Percentiles rank a stretch among this genome's conserved stretches.
phyloP scores from a whole-genome alignment of 2,888 invertebrate species.

The Antheraea yamamai region DNA sequence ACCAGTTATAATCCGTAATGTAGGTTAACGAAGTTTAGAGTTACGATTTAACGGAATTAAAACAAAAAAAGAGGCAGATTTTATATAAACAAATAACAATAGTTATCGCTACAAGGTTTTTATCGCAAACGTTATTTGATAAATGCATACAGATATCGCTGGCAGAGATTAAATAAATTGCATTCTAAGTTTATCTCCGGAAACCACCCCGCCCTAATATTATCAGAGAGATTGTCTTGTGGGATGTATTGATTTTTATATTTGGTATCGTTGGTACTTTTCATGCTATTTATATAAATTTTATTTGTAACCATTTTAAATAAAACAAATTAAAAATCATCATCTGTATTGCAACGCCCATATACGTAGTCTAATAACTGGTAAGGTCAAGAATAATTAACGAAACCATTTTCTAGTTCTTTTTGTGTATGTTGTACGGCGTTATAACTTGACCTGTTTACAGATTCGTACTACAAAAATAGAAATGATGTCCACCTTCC shows the following conservation, averaged over 20 bases:
- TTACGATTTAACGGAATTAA: not conserved
- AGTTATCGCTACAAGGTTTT: slow-evolving; percentile 15
- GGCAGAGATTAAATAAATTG: slow-evolving; percentile 24
- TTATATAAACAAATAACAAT: slow-evolving; percentile 7
- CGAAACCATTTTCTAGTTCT: not conserved
- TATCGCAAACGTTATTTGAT: slow-evolving; percentile 2
- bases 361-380: not conserved
- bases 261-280: not conserved
- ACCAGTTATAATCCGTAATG: not conserved
- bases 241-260: not conserved
- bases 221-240: not conserved
- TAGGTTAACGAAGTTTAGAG: not conserved
- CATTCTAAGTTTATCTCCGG: slow-evolving; percentile 4
- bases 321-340: too few species aligned
- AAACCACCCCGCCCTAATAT: not conserved
- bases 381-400: not conserved
- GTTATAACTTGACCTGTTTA: slow-evolving; percentile 15
- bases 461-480: slow-evolving; percentile 26
- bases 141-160: slow-evolving; percentile 22
- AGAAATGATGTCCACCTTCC: slow-evolving; percentile 19
- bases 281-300: not conserved
- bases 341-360: not conserved
- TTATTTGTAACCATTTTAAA: not conserved
- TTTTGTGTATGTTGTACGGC: not conserved
- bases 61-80: not conserved